Conservation (phyloP, 1,140 invertebrate genomes). For the Odontomachus brunneus region DNA sequence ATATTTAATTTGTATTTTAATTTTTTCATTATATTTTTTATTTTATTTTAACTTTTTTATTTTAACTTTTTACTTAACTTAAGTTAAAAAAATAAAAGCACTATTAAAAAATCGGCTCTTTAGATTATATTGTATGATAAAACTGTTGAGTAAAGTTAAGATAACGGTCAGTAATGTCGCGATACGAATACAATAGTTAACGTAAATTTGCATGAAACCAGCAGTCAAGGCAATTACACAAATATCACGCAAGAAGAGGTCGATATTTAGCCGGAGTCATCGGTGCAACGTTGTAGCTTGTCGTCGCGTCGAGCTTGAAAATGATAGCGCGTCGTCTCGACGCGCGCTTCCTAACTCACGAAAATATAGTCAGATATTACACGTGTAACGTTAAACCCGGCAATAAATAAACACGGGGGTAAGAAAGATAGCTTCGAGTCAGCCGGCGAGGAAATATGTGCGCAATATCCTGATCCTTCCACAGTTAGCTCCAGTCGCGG, state of each 20-base stretch:
- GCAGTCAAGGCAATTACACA: too few relatives aligned
- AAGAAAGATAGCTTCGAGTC: constrained; percentile 30
- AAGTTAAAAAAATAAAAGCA: too few relatives aligned
- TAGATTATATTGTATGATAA: background rate
- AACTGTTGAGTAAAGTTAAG: background rate
- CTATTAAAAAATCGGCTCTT: too few relatives aligned
- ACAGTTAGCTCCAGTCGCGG: constrained; percentile 30
- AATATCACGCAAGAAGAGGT: too few relatives aligned
- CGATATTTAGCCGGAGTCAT: background rate
- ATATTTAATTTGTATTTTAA: too few relatives aligned
- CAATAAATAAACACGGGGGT: constrained; percentile 66
- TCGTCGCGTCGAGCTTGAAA: constrained; percentile 21
- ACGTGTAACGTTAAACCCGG: constrained; percentile 52
- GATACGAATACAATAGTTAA: too few relatives aligned
- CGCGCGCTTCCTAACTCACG: background rate
- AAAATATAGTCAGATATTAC: constrained; percentile 62
- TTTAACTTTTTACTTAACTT: too few relatives aligned
- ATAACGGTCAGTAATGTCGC: too few relatives aligned
- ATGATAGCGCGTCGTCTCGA: constrained; percentile 1
- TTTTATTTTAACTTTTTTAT: too few relatives aligned
- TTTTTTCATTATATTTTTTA: too few relatives aligned
- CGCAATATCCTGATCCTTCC: constrained; percentile 63
- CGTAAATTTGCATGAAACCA: too few relatives aligned
- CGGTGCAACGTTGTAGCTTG: background rate
- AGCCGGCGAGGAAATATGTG: constrained; percentile 60